These are phyloP conservation scores for Epinephelus moara DNA, from an alignment of 2,113 vertebrate species.

Conservation along the genomic window DNA sequence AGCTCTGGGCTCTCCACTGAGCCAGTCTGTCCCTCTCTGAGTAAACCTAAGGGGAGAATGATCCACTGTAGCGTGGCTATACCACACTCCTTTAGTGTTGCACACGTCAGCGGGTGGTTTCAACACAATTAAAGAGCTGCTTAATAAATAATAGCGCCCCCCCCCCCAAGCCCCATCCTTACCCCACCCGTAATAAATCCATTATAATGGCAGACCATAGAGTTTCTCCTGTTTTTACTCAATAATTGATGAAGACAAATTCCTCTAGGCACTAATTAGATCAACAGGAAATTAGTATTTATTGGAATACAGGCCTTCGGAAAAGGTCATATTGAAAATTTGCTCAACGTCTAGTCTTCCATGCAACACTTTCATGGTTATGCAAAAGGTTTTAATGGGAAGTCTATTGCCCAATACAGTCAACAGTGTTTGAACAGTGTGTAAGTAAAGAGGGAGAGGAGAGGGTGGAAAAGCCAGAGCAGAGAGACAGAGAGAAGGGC, in stretches of 20 bases:
- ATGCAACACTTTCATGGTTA: constrained; percentile 62
- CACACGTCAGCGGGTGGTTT: constrained; percentile 35
- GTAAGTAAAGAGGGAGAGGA: background rate
- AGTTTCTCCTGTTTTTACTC: constrained; percentile 67
- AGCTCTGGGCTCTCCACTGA: too few species aligned
- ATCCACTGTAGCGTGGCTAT: constrained; percentile 2
- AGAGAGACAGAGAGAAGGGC: background rate
- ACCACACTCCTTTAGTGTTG: background rate
- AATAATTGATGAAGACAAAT: constrained; percentile 83
- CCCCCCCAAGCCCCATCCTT: background rate
- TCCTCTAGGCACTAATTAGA: constrained; percentile 78
- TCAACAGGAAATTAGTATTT: constrained; percentile 81
- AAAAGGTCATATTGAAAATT: constrained; percentile 81
- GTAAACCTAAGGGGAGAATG: constrained; percentile 12
- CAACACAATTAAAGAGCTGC: constrained; percentile 67
- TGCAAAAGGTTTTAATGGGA: constrained; percentile 62
- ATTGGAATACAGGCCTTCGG: constrained; percentile 73
- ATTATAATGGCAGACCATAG: constrained; percentile 68
- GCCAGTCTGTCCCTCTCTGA: constrained; percentile 4
- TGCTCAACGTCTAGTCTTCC: constrained; percentile 67
- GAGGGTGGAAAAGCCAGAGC: background rate
- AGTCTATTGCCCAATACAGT: constrained; percentile 60
- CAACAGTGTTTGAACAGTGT: constrained; percentile 36
- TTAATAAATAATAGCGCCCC: constrained; percentile 77
- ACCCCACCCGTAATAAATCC: constrained; percentile 68